Conservation (phyloP, 2,888 invertebrate species). For the Homarus gammarus region DNA sequence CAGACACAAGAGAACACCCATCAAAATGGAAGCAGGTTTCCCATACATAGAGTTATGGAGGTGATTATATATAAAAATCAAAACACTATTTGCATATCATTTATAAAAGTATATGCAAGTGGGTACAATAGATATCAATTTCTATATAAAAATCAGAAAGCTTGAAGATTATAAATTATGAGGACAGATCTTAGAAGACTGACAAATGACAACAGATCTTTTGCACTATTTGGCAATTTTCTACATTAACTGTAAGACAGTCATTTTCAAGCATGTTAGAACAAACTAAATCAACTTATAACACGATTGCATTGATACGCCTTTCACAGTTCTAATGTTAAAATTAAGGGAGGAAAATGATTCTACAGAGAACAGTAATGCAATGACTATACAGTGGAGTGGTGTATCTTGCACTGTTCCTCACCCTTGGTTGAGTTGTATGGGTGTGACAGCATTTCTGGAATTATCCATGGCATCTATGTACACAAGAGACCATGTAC, state of each 20-base stretch:
- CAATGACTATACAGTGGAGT: slow-evolving; percentile 71
- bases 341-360: slow-evolving; percentile 46
- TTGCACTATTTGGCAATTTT: slow-evolving; percentile 56
- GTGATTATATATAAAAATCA: slow-evolving; percentile 57
- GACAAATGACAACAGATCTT: slow-evolving; percentile 63
- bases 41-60: slow-evolving; percentile 56
- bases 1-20: slow-evolving; percentile 64
- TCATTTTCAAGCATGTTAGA: slow-evolving; percentile 63
- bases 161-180: slow-evolving; percentile 30
- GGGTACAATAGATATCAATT: slow-evolving; percentile 44
- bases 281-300: slow-evolving; percentile 47
- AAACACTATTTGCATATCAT: slow-evolving; percentile 57
- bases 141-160: slow-evolving; percentile 59
- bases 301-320: slow-evolving; percentile 65
- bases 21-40: slow-evolving; percentile 63
- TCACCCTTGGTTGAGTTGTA: slow-evolving; percentile 56
- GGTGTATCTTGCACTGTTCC: slow-evolving; percentile 37
- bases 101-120: slow-evolving; percentile 65
- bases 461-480: background rate
- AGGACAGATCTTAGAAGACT: slow-evolving; percentile 66
- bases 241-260: slow-evolving; percentile 67
- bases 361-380: slow-evolving; percentile 65
- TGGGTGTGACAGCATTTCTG: slow-evolving; percentile 22
- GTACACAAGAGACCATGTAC: slow-evolving; percentile 2
- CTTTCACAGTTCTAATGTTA: slow-evolving; percentile 62